Base-by-base conservation (phyloP, 2,888 invertebrate genomes). In the Cryptocheilus praepositus region DNA sequence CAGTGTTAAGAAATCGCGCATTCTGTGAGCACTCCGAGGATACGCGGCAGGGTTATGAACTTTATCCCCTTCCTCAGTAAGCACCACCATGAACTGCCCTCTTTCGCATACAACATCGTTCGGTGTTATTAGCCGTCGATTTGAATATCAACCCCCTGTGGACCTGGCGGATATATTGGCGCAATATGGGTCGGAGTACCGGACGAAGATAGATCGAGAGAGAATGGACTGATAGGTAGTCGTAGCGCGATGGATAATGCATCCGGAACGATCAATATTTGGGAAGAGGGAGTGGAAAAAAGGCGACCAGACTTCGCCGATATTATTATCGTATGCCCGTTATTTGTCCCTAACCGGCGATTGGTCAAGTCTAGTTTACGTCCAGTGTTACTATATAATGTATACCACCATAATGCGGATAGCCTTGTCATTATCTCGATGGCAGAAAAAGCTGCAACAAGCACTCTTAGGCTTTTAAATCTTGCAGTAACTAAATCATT, bases 121-220 rank as follows among this genome's bases (percentile, higher is more conserved):
- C 60, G 60, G 63, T 62, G 64, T 71, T 69, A 74, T 69, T 75
- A 75, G 55, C 61, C 57, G 53, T 19, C 66, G 46, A 74, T 73
- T 73, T 71, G 74, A 75, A 69, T 67, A 75, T 67, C 64, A 57
- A 67, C 51, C 58, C 25, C n/a, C 25, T 46, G 43, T 36, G 59
- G 51, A 43, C 64, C 46, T 60, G 54, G 69, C 28, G 51, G 53
- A 61, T 72, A 70, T 73, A 70, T 73, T 60, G 66, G 49, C 64
- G 25, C 68, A 51, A 67, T 70, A 64, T 65, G 51, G 61, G 51
- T 64, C 46, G 59, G 25, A 19, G 28, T 19, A 18, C 22, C n/a
- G 44, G 57, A 55, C 55, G 57, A 49, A 61, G 61, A 68, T 68
- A 46, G 25, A 64, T 64, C 57, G 62, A 22, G 56, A 25, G 25